A percentile compares a stretch with the other conserved stretches of the same genome.
These are phyloP conservation scores for Salvelinus alpinus DNA, from an alignment of 2,113 vertebrate species.

Conservation along the genomic window DNA sequence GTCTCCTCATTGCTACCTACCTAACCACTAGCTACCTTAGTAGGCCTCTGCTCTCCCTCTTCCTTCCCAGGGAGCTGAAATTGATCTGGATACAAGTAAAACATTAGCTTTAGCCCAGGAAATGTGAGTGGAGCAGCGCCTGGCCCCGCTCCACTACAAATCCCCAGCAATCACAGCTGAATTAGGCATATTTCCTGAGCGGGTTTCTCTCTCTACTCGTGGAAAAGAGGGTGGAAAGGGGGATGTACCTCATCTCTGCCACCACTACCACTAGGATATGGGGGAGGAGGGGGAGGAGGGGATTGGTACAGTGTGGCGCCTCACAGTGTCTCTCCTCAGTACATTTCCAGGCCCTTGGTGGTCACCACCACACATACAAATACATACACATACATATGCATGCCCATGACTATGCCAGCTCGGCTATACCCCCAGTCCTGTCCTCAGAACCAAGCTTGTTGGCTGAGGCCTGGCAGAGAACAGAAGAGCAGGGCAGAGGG, in stretches of 20 bases:
- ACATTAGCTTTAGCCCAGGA: conserved; percentile 51
- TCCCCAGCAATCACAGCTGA: conserved; percentile 65
- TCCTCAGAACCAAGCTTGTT: conserved; percentile 45
- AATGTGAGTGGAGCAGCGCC: conserved; percentile 44
- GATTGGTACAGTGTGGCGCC: conserved; percentile 39
- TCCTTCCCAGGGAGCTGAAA: conserved; percentile 36
- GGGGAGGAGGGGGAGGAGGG: not conserved
- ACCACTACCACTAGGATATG: conserved; percentile 32
- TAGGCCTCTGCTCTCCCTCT: conserved; percentile 5
- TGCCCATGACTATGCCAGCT: conserved; percentile 37
- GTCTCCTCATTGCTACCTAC: conserved; percentile 16
- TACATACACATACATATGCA: conserved; percentile 41
- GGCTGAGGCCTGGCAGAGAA: conserved; percentile 46
- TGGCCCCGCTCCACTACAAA: conserved; percentile 64
- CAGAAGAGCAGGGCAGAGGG: conserved; percentile 29
- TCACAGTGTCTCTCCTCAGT: conserved; percentile 62
- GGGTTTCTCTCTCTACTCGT: conserved; percentile 48
- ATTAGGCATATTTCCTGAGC: conserved; percentile 64
- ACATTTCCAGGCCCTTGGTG: conserved; percentile 80
- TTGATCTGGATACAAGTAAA: conserved; percentile 45
- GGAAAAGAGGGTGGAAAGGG: conserved; percentile 39
- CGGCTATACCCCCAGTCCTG: conserved; percentile 20
- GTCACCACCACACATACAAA: conserved; percentile 45
- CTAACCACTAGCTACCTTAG: conserved; percentile 34
- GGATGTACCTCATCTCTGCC: conserved; percentile 36